A percentile compares a stretch with the other conserved stretches of the same genome.
Evolutionary conservation across 1,140 invertebrate species (phyloP).

Genomic region (Temnothorax longispinosus): DNA sequence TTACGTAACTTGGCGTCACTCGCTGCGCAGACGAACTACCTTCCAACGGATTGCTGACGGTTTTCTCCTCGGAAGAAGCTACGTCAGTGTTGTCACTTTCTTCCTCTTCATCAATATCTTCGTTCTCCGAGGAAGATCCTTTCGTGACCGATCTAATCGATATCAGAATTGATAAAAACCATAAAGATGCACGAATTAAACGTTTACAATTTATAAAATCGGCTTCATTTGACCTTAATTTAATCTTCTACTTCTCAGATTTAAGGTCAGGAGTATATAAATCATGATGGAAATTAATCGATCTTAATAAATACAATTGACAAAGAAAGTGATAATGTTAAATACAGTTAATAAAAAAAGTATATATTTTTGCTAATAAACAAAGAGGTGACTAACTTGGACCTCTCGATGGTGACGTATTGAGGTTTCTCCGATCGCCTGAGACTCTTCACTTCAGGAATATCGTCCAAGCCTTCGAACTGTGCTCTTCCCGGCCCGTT

Average conservation of each 20-base stretch:
- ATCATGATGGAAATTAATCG: constrained; percentile 5
- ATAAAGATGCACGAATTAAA: neutral
- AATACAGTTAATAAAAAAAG: neutral
- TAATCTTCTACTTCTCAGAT: too few relatives aligned
- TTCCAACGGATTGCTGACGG: constrained; percentile 76
- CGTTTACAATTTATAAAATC: neutral
- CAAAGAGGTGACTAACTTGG: constrained; percentile 77
- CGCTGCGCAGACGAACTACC: constrained; percentile 84
- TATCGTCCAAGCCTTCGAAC: constrained; percentile 89
- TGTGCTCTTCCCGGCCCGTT: constrained; percentile 88
- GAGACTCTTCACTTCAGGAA: constrained; percentile 86
- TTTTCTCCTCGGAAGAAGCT: constrained; percentile 77
- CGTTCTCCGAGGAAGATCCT: constrained; percentile 72
- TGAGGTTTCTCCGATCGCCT: constrained; percentile 88
- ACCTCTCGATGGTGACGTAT: constrained; percentile 87
- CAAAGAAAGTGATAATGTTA: neutral
- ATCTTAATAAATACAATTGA: neutral
- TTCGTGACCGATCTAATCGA: constrained; percentile 65
- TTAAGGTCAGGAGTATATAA: too few relatives aligned
- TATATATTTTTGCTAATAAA: neutral
- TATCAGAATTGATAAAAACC: neutral
- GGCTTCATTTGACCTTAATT: too few relatives aligned
- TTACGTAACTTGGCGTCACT: constrained; percentile 87
- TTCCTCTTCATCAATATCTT: constrained; percentile 79
- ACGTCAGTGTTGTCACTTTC: constrained; percentile 81